These are phyloP conservation scores for Laticauda laticaudata DNA, from an alignment of 2,113 vertebrate genomes.

Conservation along the genomic window DNA sequence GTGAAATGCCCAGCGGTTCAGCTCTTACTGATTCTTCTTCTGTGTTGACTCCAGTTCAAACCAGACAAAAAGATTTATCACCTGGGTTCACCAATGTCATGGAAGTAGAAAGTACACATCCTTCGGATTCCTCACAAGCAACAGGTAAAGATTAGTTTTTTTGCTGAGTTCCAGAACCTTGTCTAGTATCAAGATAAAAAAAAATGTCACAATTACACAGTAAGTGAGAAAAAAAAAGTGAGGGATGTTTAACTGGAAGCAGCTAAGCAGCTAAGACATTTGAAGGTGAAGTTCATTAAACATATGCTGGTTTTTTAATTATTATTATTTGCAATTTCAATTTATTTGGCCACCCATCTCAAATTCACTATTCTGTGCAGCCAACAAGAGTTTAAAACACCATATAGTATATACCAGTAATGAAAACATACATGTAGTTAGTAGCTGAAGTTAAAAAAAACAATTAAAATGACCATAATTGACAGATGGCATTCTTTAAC, in stretches of 20 bases:
- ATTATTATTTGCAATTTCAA: neutral
- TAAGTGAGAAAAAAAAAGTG: neutral
- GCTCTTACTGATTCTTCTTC: neutral
- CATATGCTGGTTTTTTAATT: neutral
- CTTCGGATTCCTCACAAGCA: neutral
- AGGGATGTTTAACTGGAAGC: neutral
- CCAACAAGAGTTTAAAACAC: neutral
- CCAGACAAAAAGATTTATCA: neutral
- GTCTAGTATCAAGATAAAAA: neutral
- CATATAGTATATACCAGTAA: neutral
- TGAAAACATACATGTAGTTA: neutral
- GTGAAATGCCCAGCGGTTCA: neutral
- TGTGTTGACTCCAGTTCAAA: neutral
- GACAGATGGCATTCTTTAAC: neutral
- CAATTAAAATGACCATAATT: neutral
- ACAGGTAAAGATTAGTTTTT: slow-evolving; percentile 11
- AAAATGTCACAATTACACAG: neutral
- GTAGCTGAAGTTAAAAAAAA: neutral
- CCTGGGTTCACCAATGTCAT: neutral
- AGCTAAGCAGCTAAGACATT: neutral
- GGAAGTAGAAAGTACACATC: neutral
- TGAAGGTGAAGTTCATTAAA: neutral
- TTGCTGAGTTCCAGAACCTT: neutral
- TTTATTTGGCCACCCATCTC: neutral
- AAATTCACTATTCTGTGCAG: neutral